Conservation (phyloP, 2,797 vertebrate genomes). For the Peromyscus nudipes region DNA sequence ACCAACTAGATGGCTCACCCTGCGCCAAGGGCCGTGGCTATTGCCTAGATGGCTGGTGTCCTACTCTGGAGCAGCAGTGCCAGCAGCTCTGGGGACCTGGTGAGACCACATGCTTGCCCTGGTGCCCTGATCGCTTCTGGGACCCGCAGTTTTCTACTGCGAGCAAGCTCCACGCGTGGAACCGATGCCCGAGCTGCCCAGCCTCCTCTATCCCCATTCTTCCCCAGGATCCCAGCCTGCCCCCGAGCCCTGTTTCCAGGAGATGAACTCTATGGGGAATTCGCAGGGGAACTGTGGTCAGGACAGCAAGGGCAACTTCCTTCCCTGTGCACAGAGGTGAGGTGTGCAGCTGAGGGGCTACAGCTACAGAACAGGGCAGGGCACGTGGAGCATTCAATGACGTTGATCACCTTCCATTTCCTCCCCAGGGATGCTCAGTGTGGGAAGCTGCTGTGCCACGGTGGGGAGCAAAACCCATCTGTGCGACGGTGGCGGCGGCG, state of each 20-base stretch:
- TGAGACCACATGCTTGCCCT: constrained; percentile 77
- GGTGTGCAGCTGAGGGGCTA: not conserved
- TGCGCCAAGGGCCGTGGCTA: constrained; percentile 92
- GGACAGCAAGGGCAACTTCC: constrained; percentile 91
- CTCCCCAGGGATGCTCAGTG: constrained; percentile 94
- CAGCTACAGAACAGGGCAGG: not conserved
- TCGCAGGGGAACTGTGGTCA: constrained; percentile 96
- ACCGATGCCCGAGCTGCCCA: not conserved
- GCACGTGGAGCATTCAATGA: fast-evolving
- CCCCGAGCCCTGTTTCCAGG: constrained; percentile 94
- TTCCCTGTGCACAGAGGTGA: constrained; percentile 93
- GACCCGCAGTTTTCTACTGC: fast-evolving
- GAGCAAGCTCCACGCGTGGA: not conserved
- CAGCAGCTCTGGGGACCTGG: constrained; percentile 96
- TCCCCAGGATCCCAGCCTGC: constrained; percentile 93
- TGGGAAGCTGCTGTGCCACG: constrained; percentile 98
- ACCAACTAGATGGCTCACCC: constrained; percentile 94
- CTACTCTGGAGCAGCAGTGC: constrained; percentile 95
- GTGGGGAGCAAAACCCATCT: constrained; percentile 93
- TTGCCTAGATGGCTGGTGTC: constrained; percentile 96
- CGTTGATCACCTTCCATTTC: not conserved
- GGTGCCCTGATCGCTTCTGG: not conserved
- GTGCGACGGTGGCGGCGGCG: constrained; percentile 94
- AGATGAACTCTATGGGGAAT: constrained; percentile 94
- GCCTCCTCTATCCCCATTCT: not conserved